These are phyloP conservation scores for Notarius quadriscutis DNA, from an alignment of 2,113 vertebrate genomes.

Conservation along the genomic window DNA sequence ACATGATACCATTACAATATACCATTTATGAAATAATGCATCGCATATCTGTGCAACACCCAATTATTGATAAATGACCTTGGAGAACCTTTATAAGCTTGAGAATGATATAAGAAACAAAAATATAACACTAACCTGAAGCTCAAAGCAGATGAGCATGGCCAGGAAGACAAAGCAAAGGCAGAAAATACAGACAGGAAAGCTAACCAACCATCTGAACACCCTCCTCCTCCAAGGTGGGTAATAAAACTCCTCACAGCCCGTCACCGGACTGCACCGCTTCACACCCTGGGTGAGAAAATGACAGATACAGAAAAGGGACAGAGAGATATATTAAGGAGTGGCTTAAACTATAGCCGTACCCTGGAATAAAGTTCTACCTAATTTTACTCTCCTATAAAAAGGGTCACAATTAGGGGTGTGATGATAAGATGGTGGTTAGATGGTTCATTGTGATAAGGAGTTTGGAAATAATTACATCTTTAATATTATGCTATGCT, in stretches of 20 bases:
- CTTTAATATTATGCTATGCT: not conserved
- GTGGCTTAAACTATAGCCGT: not conserved
- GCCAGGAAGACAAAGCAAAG: constrained; percentile 90
- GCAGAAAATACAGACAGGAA: constrained; percentile 89
- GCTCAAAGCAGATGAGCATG: constrained; percentile 96
- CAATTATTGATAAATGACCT: not conserved
- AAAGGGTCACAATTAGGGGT: not conserved
- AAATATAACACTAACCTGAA: constrained; percentile 79
- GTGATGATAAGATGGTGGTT: not conserved
- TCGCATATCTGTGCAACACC: not conserved
- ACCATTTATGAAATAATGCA: not conserved
- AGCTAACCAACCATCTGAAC: constrained; percentile 91
- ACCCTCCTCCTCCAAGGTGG: constrained; percentile 90
- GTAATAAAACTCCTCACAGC: constrained; percentile 91
- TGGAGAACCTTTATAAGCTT: not conserved
- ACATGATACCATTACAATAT: not conserved
- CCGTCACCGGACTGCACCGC: constrained; percentile 89
- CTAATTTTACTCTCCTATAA: not conserved
- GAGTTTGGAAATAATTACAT: not conserved
- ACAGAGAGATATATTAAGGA: not conserved
- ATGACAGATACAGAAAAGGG: not conserved
- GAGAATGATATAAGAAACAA: not conserved
- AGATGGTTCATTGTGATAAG: not conserved
- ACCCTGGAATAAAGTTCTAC: not conserved
- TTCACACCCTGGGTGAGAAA: constrained; percentile 78